Conservation (phyloP, 2,888 invertebrate species). For the Yponomeuta malinellus region DNA sequence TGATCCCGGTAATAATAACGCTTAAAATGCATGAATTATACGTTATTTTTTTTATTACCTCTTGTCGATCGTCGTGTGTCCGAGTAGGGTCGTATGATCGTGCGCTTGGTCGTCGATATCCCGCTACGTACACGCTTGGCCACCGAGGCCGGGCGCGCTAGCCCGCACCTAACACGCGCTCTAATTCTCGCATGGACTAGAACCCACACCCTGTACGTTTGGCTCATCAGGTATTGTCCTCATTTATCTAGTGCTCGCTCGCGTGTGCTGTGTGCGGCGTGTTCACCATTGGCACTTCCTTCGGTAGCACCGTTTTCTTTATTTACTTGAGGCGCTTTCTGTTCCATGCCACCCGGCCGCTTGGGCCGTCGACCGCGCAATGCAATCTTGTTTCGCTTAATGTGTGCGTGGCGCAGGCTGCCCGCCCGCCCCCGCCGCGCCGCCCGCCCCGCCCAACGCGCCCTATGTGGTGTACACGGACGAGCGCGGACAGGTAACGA, state of each 20-base stretch:
- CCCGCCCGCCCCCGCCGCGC: constrained; percentile 71
- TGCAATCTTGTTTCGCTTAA: constrained; percentile 71
- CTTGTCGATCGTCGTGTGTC: constrained; percentile 69
- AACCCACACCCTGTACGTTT: constrained; percentile 74
- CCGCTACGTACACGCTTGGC: constrained; percentile 75
- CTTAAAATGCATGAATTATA: constrained; percentile 90
- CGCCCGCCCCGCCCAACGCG: constrained; percentile 86
- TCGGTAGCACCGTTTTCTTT: constrained; percentile 60
- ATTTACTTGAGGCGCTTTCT: constrained; percentile 74
- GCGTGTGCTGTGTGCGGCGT: constrained; percentile 70
- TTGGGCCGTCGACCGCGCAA: constrained; percentile 67
- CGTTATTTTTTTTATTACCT: constrained; percentile 80
- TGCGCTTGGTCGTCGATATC: constrained; percentile 70
- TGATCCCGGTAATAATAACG: constrained; percentile 91
- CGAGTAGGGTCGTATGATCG: constrained; percentile 70
- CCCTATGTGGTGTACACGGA: constrained; percentile 97
- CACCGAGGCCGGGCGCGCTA: constrained; percentile 20
- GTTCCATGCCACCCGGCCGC: constrained; percentile 76
- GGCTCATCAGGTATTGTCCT: constrained; percentile 74
- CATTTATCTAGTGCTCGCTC: constrained; percentile 69
- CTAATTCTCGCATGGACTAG: constrained; percentile 46
- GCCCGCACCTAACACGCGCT: too few relatives aligned
- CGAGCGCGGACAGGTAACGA: constrained; percentile 95
- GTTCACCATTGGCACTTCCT: constrained; percentile 32
- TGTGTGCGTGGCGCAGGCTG: constrained; percentile 47